Base-by-base conservation (phyloP, 2,797 vertebrate species). In the Pangasius sanitwongsei region DNA sequence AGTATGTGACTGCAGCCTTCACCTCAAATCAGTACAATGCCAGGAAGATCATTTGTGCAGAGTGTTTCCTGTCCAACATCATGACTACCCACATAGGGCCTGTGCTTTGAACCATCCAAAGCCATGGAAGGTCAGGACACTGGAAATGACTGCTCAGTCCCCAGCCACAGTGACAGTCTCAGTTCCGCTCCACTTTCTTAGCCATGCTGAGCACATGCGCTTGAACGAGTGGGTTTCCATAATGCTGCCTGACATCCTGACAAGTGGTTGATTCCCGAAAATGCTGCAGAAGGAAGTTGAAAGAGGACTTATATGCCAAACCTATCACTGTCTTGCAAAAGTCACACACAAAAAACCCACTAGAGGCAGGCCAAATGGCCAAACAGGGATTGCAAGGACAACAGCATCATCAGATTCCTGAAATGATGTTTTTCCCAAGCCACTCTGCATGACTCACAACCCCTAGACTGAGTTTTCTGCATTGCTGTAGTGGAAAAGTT, bases 181-280 rank as follows among this genome's bases (percentile, higher is more conserved):
- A 18, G 65, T 94, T 94, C 92, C 94, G 94, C 93, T 94, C 94
- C 93, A 95, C 91, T 95, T 95, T 93, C 90, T 87, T 87, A 90
- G 93, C 92, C 90, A 91, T 91, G 92, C 89, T 92, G 93, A 92
- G 90, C 91, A 90, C 89, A 94, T 94, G 93, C 90, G 77, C 91
- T 91, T 89, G 90, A 90, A 77, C 90, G 85, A 91, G 90, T 85
- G 90, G 91, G 91, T 92, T 94, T 93, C 92, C 88, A 90, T 95
- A 95, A 97, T 95, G 93, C 93, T 92, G 90, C 91, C 92, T 95
- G 96, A 96, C 95, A 95, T 94, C 91, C 92, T 93, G 94, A 95
- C 95, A 95, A 94, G 93, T 92, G 41, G 92, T 92, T 93, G 94
- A 96, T 94, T 95, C 93, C 94, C 93, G 89, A 63, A 89, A 94